Evolutionary conservation across 2,888 invertebrate genomes (phyloP).

Genomic region (Coleophora deauratella): DNA sequence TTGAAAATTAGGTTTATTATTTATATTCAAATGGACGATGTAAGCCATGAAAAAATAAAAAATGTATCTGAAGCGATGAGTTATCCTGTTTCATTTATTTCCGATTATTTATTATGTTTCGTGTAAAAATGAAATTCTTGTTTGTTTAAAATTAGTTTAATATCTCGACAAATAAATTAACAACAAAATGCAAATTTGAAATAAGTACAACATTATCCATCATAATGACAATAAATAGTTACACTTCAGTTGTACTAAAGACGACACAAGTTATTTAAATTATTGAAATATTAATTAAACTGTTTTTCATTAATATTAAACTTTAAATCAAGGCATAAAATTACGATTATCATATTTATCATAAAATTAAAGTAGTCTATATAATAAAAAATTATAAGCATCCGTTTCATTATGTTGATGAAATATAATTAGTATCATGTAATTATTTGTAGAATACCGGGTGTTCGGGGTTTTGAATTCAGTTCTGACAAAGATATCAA

Average conservation of each 20-base stretch:
- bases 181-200: slow-evolving; percentile 53
- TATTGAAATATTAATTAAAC: slow-evolving; percentile 45
- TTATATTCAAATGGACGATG: slow-evolving; percentile 64
- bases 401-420: slow-evolving; percentile 17
- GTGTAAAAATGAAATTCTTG: slow-evolving; percentile 22
- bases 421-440: slow-evolving; percentile 14
- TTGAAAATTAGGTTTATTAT: slow-evolving; percentile 30
- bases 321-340: slow-evolving; percentile 42
- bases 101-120: background rate
- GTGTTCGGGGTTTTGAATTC: slow-evolving; percentile 48
- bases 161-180: slow-evolving; percentile 71
- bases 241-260: slow-evolving; percentile 33
- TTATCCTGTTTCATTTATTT: slow-evolving; percentile 21
- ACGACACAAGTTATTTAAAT: slow-evolving; percentile 41
- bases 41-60: slow-evolving; percentile 51
- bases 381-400: slow-evolving; percentile 32
- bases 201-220: slow-evolving; percentile 43
- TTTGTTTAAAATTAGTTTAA: slow-evolving; percentile 66
- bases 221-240: slow-evolving; percentile 57
- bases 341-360: slow-evolving; percentile 36
- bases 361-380: slow-evolving; percentile 38
- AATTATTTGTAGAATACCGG: slow-evolving; percentile 26
- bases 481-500: slow-evolving; percentile 32
- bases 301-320: slow-evolving; percentile 34
- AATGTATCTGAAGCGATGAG: slow-evolving; percentile 17